These are phyloP conservation scores for Champsocephalus esox DNA, from an alignment of 2,797 vertebrate species.

Conservation along the genomic window DNA sequence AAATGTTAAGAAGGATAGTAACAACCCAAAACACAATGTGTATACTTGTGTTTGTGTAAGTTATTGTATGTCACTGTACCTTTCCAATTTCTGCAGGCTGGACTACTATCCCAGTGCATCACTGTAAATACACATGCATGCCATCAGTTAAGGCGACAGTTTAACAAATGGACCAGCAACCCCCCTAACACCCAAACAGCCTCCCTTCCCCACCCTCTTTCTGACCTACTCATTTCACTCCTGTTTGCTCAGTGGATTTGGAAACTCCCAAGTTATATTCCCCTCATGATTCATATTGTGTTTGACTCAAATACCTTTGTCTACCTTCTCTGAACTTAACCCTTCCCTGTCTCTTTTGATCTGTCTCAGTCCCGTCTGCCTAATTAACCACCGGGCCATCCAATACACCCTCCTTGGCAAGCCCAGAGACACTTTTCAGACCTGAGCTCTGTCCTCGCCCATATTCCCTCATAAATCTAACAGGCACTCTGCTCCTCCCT, in stretches of 20 bases:
- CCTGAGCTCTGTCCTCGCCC: conserved; percentile 53
- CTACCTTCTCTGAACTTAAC: conserved; percentile 49
- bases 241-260: conserved; percentile 72
- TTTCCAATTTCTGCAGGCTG: conserved; percentile 2
- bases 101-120: conserved; percentile 12
- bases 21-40: conserved; percentile 12
- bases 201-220: conserved; percentile 25
- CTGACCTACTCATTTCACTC: conserved; percentile 67
- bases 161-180: conserved; percentile 22
- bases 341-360: conserved; percentile 52
- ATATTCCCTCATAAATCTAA: conserved; percentile 76
- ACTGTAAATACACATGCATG: conserved; percentile 46
- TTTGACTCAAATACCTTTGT: conserved; percentile 57
- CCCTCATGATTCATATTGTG: conserved; percentile 53
- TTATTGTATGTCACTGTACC: conserved; percentile 21
- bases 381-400: conserved; percentile 65
- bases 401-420: conserved; percentile 46
- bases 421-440: conserved; percentile 61
- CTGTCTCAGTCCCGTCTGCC: conserved; percentile 48
- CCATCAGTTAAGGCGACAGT: conserved; percentile 26
- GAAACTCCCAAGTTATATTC: conserved; percentile 56
- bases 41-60: conserved; percentile 6
- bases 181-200: not conserved
- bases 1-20: conserved; percentile 39
- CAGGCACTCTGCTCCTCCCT: conserved; percentile 53